A percentile compares a stretch with the other conserved stretches of the same genome.
Evolutionary conservation across 2,797 vertebrate species (phyloP).

Genomic region (Melanotaenia parkinsoni): DNA sequence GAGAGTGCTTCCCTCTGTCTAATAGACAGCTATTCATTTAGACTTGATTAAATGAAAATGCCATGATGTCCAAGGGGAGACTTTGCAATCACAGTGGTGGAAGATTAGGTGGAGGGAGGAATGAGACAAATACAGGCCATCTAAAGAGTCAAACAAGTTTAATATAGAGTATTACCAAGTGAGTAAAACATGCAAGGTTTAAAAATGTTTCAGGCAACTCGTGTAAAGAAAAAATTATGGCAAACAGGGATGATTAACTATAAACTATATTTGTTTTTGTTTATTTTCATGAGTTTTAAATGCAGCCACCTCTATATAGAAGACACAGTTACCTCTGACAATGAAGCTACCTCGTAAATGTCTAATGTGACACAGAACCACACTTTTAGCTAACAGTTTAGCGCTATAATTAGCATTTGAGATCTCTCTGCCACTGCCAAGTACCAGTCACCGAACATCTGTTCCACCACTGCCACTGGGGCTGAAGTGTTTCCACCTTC

Average conservation of each 20-base stretch:
- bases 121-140: conserved; percentile 18
- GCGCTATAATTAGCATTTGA: conserved; percentile 61
- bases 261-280: conserved; percentile 35
- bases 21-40: conserved; percentile 55
- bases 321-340: conserved; percentile 36
- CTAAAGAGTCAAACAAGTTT: conserved; percentile 23
- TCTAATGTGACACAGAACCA: conserved; percentile 63
- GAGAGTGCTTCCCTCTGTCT: conserved; percentile 34
- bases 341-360: conserved; percentile 65
- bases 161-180: conserved; percentile 11
- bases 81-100: conserved; percentile 26
- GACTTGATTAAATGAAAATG: conserved; percentile 66
- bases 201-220: conserved; percentile 7
- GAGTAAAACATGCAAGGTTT: background rate
- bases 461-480: conserved; percentile 54
- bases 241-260: conserved; percentile 29
- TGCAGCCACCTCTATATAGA: conserved; percentile 21
- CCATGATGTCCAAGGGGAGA: conserved; percentile 44
- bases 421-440: conserved; percentile 62
- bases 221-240: background rate
- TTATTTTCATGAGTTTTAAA: conserved; percentile 51
- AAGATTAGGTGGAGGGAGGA: conserved; percentile 21
- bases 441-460: conserved; percentile 72
- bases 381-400: conserved; percentile 73
- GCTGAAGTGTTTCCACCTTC: conserved; percentile 15